phyloP scores from a whole-genome alignment of 1,140 invertebrate species.

The Ceratitis capitata region DNA sequence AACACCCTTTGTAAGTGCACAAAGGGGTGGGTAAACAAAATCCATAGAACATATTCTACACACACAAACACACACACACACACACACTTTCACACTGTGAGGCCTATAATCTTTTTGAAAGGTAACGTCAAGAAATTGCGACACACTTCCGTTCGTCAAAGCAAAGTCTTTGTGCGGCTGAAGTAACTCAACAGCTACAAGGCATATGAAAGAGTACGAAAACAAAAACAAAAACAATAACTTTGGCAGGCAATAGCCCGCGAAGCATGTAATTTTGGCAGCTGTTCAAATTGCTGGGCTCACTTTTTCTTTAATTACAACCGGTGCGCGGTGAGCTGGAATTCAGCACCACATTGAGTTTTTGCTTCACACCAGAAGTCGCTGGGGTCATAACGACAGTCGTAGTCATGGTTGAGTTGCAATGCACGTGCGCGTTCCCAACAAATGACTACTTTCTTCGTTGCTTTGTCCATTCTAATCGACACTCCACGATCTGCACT shows the following conservation, averaged over 20 bases:
- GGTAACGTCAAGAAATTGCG: constrained; percentile 29
- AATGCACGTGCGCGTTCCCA: neutral
- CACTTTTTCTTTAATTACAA: neutral
- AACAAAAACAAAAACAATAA: neutral
- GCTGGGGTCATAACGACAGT: neutral
- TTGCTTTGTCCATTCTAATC: neutral
- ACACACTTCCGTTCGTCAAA: constrained; percentile 1
- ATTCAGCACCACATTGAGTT: neutral
- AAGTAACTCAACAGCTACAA: neutral
- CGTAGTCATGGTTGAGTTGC: neutral
- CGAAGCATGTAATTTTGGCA: constrained; percentile 13
- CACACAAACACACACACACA: neutral
- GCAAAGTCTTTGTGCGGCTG: neutral
- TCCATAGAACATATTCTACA: neutral
- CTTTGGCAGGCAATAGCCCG: neutral
- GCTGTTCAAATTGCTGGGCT: neutral
- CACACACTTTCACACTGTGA: neutral
- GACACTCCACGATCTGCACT: neutral
- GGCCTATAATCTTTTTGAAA: neutral
- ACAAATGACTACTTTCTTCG: neutral
- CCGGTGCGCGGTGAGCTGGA: neutral
- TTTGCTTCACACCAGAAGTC: neutral
- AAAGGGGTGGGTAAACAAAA: constrained; percentile 29
- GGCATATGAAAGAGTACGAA: neutral
- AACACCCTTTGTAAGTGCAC: neutral